A percentile compares a stretch with the other conserved stretches of the same genome.
Evolutionary conservation across 2,113 vertebrate species (phyloP).

Genomic region (Megaleporinus macrocephalus): DNA sequence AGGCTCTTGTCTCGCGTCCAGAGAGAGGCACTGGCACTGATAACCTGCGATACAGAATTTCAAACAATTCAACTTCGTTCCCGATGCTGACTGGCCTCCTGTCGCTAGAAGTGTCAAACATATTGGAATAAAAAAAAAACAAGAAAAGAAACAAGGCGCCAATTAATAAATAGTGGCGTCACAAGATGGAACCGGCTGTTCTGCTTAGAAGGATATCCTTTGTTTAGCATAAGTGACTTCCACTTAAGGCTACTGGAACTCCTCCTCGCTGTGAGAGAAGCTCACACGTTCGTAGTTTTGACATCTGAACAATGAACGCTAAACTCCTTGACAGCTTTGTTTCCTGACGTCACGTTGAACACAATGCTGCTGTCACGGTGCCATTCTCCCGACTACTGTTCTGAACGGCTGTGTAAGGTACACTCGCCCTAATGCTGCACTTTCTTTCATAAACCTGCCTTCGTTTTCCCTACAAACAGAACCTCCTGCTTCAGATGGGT

Average conservation of each 20-base stretch:
- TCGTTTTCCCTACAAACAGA: too few relatives aligned
- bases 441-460: too few relatives aligned
- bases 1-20: conserved; percentile 19
- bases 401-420: too few relatives aligned
- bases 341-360: neutral
- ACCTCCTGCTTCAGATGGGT: too few relatives aligned
- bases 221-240: conserved; percentile 75
- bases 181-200: conserved; percentile 54
- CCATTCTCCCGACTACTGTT: too few relatives aligned
- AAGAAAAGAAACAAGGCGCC: conserved; percentile 58
- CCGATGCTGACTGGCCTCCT: conserved; percentile 70
- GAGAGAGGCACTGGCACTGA: conserved; percentile 32
- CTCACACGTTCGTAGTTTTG: conserved; percentile 27
- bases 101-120: conserved; percentile 54
- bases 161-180: conserved; percentile 67
- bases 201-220: conserved; percentile 76
- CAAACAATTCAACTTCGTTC: conserved; percentile 47
- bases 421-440: too few relatives aligned
- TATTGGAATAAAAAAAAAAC: conserved; percentile 43
- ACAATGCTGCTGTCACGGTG: neutral
- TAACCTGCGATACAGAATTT: conserved; percentile 31
- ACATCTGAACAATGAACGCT: conserved; percentile 12
- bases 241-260: conserved; percentile 56
- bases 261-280: conserved; percentile 36
- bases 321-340: conserved; percentile 7